Percentiles rank a stretch among this genome's conserved stretches.
These are phyloP conservation scores for Nannospalax galili DNA, from an alignment of 2,113 vertebrate genomes.

Conservation along the genomic window DNA sequence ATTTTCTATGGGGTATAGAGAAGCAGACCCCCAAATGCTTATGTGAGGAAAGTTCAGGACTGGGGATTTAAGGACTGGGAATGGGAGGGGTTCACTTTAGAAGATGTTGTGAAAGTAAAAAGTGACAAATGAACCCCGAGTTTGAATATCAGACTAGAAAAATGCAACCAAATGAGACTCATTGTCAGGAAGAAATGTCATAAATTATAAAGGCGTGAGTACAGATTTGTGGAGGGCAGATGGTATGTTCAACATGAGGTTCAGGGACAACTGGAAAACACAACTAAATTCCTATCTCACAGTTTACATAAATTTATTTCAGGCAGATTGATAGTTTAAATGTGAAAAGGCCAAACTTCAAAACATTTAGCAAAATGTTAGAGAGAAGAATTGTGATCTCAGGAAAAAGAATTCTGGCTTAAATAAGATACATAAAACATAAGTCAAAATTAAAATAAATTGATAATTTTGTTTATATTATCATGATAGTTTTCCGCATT, in stretches of 20 bases:
- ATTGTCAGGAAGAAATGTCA: not conserved
- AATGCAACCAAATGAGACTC: not conserved
- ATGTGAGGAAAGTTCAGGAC: not conserved
- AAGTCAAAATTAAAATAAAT: not conserved
- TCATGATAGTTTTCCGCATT: not conserved
- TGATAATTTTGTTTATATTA: not conserved
- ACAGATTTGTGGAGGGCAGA: not conserved
- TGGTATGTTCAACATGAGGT: not conserved
- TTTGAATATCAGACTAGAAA: conserved; percentile 1
- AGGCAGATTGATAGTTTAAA: not conserved
- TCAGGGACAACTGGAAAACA: not conserved
- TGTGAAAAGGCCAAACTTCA: not conserved
- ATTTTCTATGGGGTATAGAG: not conserved
- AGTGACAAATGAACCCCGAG: not conserved
- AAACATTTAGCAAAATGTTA: not conserved
- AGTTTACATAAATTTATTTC: not conserved
- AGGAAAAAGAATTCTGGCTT: not conserved
- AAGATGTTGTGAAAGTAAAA: not conserved
- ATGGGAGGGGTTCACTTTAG: not conserved
- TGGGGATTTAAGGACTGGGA: not conserved
- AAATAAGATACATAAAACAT: not conserved
- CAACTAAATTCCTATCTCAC: not conserved
- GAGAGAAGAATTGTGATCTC: conserved; percentile 22
- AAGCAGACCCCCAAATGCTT: not conserved
- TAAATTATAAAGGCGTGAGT: not conserved